Evolutionary conservation across 2,888 invertebrate genomes (phyloP).

Genomic region (Phyto melanocephala): DNA sequence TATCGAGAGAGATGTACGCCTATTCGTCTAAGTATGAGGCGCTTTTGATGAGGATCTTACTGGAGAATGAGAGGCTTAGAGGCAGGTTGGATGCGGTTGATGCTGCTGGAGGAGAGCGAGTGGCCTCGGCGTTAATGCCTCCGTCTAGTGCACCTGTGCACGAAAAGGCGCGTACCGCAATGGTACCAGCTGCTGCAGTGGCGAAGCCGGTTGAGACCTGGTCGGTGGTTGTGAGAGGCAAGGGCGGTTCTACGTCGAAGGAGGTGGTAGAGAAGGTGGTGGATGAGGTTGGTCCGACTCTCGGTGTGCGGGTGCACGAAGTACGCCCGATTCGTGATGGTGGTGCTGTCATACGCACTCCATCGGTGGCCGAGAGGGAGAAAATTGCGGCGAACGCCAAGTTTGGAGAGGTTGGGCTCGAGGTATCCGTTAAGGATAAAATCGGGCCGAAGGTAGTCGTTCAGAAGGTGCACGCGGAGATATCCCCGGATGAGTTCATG

Average conservation of each 20-base stretch:
- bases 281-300: constrained; percentile 11
- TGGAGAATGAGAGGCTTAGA: no score
- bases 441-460: constrained; percentile 12
- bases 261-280: no score
- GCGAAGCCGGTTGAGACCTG: background rate
- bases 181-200: background rate
- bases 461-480: background rate
- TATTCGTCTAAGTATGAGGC: no score
- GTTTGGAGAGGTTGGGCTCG: constrained; percentile 44
- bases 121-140: no score
- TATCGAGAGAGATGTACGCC: no score
- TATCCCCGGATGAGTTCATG: background rate
- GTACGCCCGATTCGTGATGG: constrained; percentile 24
- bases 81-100: no score
- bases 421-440: background rate
- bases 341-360: constrained; percentile 48
- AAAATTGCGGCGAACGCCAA: constrained; percentile 45
- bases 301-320: constrained; percentile 2
- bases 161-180: background rate
- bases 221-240: background rate
- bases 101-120: no score
- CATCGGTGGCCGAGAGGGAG: constrained; percentile 31
- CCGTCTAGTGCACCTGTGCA: background rate
- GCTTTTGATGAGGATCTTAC: no score
- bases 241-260: background rate